Conservation (phyloP, 2,797 vertebrate species). For the Eulemur mongoz region DNA sequence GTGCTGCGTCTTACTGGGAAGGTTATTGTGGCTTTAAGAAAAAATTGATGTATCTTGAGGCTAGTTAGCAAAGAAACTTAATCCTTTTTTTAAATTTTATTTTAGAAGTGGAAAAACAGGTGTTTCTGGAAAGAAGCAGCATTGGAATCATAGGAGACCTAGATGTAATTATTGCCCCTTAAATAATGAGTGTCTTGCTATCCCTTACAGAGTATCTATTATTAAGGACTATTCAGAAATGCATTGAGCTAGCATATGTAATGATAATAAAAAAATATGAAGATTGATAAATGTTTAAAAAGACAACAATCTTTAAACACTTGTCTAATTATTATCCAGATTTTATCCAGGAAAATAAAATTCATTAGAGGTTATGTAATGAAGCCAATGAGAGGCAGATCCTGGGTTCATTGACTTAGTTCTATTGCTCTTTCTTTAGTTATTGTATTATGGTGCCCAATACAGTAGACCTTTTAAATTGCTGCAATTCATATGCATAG, state of each 20-base stretch:
- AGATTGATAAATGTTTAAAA: not conserved
- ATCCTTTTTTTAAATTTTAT: not conserved
- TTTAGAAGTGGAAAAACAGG: not conserved
- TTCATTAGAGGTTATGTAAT: not conserved
- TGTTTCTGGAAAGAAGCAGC: not conserved
- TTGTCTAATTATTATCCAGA: not conserved
- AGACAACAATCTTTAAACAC: too few species aligned
- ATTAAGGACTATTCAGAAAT: not conserved
- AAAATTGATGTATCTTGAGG: not conserved
- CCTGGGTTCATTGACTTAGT: not conserved
- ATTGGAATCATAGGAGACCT: not conserved
- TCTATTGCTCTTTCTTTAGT: not conserved
- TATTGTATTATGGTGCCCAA: fast-evolving
- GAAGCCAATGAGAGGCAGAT: not conserved
- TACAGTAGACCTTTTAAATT: not conserved
- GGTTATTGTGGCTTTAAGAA: too few species aligned
- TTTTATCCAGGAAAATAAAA: not conserved
- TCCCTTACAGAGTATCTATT: not conserved
- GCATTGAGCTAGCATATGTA: not conserved
- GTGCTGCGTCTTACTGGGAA: not conserved
- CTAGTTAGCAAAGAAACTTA: not conserved
- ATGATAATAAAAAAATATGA: not conserved
- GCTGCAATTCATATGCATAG: not conserved
- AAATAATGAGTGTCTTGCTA: not conserved
- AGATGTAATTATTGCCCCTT: not conserved